Percentiles rank a stretch among this genome's conserved stretches.
phyloP scores from a whole-genome alignment of 1,140 invertebrate species.

The Theocolax elegans region DNA sequence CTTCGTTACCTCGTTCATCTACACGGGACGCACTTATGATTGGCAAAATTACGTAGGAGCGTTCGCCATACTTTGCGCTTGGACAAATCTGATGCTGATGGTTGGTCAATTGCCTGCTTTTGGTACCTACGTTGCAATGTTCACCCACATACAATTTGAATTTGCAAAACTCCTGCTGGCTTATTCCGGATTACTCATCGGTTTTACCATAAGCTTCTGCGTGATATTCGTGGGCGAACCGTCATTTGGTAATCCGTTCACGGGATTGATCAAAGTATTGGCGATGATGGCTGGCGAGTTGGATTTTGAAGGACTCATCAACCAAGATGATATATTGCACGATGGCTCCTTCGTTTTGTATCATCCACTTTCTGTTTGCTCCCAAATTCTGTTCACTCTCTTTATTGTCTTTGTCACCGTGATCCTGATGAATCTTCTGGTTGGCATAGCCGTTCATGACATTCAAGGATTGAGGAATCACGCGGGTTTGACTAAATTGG shows the following conservation, averaged over 20 bases:
- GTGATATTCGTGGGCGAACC: conserved; percentile 74
- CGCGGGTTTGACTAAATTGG: conserved; percentile 75
- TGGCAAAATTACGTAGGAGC: conserved; percentile 76
- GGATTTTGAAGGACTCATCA: conserved; percentile 73
- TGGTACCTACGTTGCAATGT: conserved; percentile 76
- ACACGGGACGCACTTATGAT: conserved; percentile 65
- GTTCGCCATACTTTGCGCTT: conserved; percentile 72
- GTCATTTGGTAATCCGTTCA: conserved; percentile 72
- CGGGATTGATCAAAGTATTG: conserved; percentile 72
- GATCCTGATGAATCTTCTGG: conserved; percentile 76
- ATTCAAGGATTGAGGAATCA: conserved; percentile 77
- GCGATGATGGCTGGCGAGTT: conserved; percentile 79
- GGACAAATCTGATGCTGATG: conserved; percentile 75
- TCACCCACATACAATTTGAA: conserved; percentile 74
- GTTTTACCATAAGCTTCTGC: conserved; percentile 75
- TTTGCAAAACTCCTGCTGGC: conserved; percentile 73
- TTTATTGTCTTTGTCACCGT: conserved; percentile 77
- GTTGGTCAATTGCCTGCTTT: conserved; percentile 75
- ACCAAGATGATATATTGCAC: conserved; percentile 61
- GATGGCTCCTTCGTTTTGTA: conserved; percentile 61
- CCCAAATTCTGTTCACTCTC: conserved; percentile 73
- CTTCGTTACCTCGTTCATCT: conserved; percentile 67
- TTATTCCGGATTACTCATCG: conserved; percentile 73
- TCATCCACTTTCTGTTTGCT: conserved; percentile 68
- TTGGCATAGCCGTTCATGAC: conserved; percentile 77